phyloP scores from a whole-genome alignment of 2,797 vertebrate species.

The Myotis myotis region DNA sequence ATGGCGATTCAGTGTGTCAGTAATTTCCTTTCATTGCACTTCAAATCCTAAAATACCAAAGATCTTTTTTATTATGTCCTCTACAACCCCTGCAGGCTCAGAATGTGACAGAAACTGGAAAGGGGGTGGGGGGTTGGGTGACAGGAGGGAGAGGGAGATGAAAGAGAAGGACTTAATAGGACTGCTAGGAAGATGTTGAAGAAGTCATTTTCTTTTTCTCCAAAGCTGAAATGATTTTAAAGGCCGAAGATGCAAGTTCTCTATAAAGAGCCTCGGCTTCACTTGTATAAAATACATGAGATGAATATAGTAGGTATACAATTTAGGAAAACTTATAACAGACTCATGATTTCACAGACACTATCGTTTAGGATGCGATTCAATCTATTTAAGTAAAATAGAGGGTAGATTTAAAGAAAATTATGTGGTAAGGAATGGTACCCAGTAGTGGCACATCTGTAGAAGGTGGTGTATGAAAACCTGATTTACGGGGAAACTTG shows the following conservation, averaged over 20 bases:
- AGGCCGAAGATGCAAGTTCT: background rate
- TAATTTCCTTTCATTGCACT: constrained; percentile 79
- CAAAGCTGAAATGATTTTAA: constrained; percentile 31
- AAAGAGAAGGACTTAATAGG: background rate
- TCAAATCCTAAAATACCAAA: constrained; percentile 77
- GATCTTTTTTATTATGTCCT: constrained; percentile 62
- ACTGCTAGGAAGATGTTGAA: background rate
- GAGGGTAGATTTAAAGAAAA: background rate
- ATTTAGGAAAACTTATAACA: constrained; percentile 9
- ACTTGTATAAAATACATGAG: background rate
- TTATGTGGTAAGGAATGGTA: background rate
- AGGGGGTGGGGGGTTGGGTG: background rate
- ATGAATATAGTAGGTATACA: background rate
- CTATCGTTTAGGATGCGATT: background rate
- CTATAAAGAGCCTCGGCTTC: background rate
- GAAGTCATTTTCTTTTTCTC: constrained; percentile 29
- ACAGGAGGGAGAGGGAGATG: background rate
- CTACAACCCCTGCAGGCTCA: constrained; percentile 53
- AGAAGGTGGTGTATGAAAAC: background rate
- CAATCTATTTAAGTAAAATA: background rate
- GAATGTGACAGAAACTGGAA: background rate
- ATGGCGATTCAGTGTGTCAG: constrained; percentile 70
- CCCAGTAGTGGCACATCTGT: no score
- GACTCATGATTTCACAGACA: background rate
- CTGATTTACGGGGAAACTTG: background rate